Percentiles rank a stretch among this genome's conserved stretches.
These are phyloP conservation scores for Loxodonta africana DNA, from an alignment of 2,113 vertebrate genomes.

Conservation along the genomic window DNA sequence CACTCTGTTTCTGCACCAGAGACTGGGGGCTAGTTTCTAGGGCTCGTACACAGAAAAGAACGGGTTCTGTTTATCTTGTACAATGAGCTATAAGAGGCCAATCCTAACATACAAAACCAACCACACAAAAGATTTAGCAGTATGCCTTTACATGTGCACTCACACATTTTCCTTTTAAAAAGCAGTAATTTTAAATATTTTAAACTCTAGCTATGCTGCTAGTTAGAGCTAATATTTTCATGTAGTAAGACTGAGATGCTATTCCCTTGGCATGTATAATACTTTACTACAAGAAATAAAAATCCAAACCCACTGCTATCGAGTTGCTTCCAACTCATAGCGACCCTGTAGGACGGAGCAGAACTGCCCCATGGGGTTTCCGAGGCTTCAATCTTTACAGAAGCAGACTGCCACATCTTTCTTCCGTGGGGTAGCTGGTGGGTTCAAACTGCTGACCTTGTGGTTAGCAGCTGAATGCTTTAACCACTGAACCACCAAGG, in stretches of 20 bases:
- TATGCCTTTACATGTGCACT: not conserved
- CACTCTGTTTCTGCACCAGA: not conserved
- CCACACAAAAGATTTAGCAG: not conserved
- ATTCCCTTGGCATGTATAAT: not conserved
- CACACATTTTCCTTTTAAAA: not conserved
- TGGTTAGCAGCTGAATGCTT: no score
- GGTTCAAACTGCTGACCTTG: no score
- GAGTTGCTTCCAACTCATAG: no score
- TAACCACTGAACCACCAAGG: no score
- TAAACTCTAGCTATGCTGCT: not conserved
- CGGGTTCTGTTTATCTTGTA: not conserved
- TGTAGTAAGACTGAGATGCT: not conserved
- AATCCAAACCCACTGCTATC: no score
- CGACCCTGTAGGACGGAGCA: no score
- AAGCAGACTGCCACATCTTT: no score
- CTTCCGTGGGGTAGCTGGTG: no score
- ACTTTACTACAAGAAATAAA: not conserved
- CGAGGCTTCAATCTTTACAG: no score
- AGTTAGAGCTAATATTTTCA: not conserved
- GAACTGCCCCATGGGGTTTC: no score
- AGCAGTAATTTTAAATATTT: slow-evolving; percentile 16
- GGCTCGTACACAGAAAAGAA: not conserved
- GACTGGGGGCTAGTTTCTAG: not conserved
- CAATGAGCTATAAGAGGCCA: not conserved
- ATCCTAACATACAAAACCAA: not conserved